Percentiles rank a stretch among this genome's conserved stretches.
Conservation (phyloP, 2,888 invertebrate genomes). For the Epinotia demarniana region DNA sequence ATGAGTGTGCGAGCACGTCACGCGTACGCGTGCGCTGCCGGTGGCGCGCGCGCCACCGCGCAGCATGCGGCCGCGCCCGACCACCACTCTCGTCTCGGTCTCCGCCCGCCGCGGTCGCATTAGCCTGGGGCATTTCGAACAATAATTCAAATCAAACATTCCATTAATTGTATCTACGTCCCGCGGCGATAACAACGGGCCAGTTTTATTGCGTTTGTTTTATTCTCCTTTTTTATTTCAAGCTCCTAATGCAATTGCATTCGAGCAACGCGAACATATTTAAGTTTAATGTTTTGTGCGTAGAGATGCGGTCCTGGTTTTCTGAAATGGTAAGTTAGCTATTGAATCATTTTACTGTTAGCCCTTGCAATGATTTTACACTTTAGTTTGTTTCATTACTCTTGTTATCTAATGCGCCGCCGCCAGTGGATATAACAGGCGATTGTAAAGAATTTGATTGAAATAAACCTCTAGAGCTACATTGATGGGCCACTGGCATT, state of each 20-base stretch:
- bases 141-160: slow-evolving; percentile 73
- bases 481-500: slow-evolving; percentile 59
- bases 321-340: slow-evolving; percentile 70
- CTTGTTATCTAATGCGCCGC: neutral
- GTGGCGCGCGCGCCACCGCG: slow-evolving; percentile 46
- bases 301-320: slow-evolving; percentile 63
- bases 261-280: slow-evolving; percentile 73
- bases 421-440: neutral
- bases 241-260: slow-evolving; percentile 80
- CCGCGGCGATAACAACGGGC: slow-evolving; percentile 73
- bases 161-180: slow-evolving; percentile 73
- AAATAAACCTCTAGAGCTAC: slow-evolving; percentile 34
- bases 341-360: slow-evolving; percentile 41
- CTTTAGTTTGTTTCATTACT: neutral
- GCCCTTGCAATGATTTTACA: neutral
- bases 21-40: slow-evolving; percentile 26
- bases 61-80: slow-evolving; percentile 45
- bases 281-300: slow-evolving; percentile 76
- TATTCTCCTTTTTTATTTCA: slow-evolving; percentile 79
- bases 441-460: slow-evolving; percentile 21
- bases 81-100: slow-evolving; percentile 61
- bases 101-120: slow-evolving; percentile 61
- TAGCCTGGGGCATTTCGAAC: slow-evolving; percentile 52
- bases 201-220: slow-evolving; percentile 75
- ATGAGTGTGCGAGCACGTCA: slow-evolving; percentile 47